phyloP scores from a whole-genome alignment of 2,797 vertebrate genomes.

The Philypnodon macrostomus region DNA sequence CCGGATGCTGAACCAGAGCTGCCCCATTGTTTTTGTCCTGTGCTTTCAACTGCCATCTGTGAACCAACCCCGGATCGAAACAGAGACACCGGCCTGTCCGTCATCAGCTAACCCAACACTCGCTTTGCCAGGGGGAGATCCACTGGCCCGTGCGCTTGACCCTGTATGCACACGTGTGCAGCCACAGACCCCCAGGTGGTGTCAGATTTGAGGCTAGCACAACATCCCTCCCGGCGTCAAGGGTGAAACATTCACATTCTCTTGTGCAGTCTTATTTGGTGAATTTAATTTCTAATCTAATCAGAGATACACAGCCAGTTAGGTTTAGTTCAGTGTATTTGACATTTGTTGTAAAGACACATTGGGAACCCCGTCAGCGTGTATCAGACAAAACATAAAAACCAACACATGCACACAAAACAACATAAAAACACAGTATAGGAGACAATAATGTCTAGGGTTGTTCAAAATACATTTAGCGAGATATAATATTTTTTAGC shows the following conservation, averaged over 20 bases:
- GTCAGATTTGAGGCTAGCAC: constrained; percentile 46
- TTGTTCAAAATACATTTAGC: too few species aligned
- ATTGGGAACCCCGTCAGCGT: too few species aligned
- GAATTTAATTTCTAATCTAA: too few species aligned
- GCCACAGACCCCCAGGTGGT: constrained; percentile 42
- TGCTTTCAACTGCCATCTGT: constrained; percentile 51
- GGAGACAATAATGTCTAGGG: too few species aligned
- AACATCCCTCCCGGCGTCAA: constrained; percentile 15
- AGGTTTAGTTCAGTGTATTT: too few species aligned
- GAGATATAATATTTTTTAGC: too few species aligned
- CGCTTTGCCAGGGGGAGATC: constrained; percentile 44
- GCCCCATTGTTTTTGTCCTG: constrained; percentile 41
- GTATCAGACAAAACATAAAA: too few species aligned
- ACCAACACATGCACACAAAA: too few species aligned
- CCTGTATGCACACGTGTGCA: constrained; percentile 23
- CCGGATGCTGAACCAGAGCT: constrained; percentile 24
- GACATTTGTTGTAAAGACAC: too few species aligned
- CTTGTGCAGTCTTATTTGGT: constrained; percentile 22
- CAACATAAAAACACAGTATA: too few species aligned
- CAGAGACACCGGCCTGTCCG: constrained; percentile 41
- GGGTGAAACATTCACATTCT: constrained; percentile 27
- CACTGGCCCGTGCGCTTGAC: constrained; percentile 31
- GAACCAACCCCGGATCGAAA: constrained; percentile 45
- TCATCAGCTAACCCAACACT: constrained; percentile 61
- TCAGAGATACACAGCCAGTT: too few species aligned